phyloP scores from a whole-genome alignment of 2,113 vertebrate species.

The Cardinalis cardinalis region DNA sequence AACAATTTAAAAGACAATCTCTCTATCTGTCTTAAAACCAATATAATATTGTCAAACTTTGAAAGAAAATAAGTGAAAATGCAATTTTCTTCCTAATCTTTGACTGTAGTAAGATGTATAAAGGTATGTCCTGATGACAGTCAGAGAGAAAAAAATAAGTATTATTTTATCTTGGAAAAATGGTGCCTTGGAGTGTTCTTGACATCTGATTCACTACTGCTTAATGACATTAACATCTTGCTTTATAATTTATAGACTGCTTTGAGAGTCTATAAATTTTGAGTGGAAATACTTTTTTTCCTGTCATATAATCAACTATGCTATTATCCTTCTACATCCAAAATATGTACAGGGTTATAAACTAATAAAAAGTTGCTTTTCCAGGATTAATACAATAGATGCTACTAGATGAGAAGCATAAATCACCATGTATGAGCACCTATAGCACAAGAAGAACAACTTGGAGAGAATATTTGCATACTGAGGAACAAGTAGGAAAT shows the following conservation, averaged over 20 bases:
- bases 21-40: constrained; percentile 8
- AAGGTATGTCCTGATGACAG: constrained; percentile 40
- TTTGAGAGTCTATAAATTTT: background rate
- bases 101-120: constrained; percentile 32
- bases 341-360: fast-evolving
- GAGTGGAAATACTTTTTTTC: background rate
- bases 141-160: constrained; percentile 33
- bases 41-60: background rate
- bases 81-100: constrained; percentile 47
- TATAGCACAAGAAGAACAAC: background rate
- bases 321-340: background rate
- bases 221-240: background rate
- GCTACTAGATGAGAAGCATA: background rate
- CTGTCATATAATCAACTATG: background rate
- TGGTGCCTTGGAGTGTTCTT: background rate
- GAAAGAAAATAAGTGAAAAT: constrained; percentile 28
- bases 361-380: background rate
- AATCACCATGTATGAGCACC: background rate
- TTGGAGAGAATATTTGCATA: background rate
- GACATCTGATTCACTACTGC: background rate
- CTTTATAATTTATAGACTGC: background rate
- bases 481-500: background rate
- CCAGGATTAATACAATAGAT: background rate
- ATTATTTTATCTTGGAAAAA: constrained; percentile 34
- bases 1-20: constrained; percentile 28